phyloP scores from a whole-genome alignment of 2,113 vertebrate species.

The Toxotes chatareus region DNA sequence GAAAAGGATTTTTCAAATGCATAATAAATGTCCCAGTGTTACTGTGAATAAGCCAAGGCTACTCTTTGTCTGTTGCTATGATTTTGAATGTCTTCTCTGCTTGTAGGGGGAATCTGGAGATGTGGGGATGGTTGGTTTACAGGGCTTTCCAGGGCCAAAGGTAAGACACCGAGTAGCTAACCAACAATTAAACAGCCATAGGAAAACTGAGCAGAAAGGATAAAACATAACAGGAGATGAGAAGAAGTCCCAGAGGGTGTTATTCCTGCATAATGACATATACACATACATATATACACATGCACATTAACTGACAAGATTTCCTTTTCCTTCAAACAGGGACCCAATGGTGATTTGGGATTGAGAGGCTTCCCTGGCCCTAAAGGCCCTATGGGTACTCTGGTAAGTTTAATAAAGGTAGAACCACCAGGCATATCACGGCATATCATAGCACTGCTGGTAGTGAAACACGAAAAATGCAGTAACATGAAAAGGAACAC shows the following conservation, averaged over 20 bases:
- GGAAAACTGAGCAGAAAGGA: not conserved
- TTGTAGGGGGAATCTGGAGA: constrained; percentile 92
- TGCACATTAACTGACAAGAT: not conserved
- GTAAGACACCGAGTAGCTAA: constrained; percentile 77
- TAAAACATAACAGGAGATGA: not conserved
- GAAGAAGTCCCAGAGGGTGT: not conserved
- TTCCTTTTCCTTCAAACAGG: constrained; percentile 81
- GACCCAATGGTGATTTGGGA: constrained; percentile 90
- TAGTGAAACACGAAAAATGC: not conserved
- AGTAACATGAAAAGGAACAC: not conserved
- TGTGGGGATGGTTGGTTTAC: constrained; percentile 91
- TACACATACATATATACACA: not conserved
- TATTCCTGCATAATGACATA: not conserved
- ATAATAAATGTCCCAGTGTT: not conserved
- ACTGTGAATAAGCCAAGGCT: not conserved
- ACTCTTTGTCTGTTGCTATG: not conserved
- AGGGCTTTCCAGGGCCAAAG: constrained; percentile 94
- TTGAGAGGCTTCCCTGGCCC: constrained; percentile 89
- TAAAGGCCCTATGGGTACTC: constrained; percentile 90
- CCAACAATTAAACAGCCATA: not conserved
- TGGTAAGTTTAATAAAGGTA: constrained; percentile 84
- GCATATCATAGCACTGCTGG: not conserved
- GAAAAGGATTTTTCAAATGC: constrained; percentile 1
- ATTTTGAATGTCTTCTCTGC: constrained; percentile 45
- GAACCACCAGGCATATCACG: not conserved